Conservation (phyloP, 2,797 vertebrate genomes). For the Carcharodon carcharias region DNA sequence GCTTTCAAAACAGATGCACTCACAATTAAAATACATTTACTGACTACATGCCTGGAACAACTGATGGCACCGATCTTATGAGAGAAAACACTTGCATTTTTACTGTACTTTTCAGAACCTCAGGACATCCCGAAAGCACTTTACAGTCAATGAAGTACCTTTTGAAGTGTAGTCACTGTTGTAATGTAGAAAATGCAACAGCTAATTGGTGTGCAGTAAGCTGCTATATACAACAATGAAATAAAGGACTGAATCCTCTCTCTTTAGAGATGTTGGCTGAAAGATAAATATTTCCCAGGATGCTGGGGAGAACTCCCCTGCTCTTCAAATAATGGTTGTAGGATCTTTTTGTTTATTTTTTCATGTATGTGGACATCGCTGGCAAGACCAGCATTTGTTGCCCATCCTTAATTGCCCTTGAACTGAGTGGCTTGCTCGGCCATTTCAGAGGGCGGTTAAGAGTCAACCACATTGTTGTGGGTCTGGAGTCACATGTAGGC, state of each 20-base stretch:
- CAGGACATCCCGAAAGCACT: neutral
- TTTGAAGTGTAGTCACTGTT: neutral
- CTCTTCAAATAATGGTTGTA: too few species aligned
- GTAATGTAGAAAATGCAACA: too few species aligned
- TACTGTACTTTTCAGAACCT: neutral
- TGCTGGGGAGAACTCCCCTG: neutral
- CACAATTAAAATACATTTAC: slow-evolving; percentile 5
- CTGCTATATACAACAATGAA: neutral
- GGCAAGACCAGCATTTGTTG: too few species aligned
- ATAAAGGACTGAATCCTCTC: neutral
- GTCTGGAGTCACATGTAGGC: too few species aligned
- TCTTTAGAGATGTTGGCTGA: neutral
- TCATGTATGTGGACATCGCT: too few species aligned
- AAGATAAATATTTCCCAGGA: neutral
- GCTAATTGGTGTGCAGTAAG: neutral
- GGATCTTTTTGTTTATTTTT: neutral
- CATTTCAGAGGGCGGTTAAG: too few species aligned
- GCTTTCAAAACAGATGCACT: neutral
- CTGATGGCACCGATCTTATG: neutral
- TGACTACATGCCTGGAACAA: neutral
- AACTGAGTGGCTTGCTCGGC: too few species aligned
- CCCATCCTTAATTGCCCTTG: too few species aligned
- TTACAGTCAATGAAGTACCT: neutral
- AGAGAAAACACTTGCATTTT: neutral
- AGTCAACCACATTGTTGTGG: too few species aligned